phyloP scores from a whole-genome alignment of 2,797 vertebrate species.

The Simalia tracyae region DNA sequence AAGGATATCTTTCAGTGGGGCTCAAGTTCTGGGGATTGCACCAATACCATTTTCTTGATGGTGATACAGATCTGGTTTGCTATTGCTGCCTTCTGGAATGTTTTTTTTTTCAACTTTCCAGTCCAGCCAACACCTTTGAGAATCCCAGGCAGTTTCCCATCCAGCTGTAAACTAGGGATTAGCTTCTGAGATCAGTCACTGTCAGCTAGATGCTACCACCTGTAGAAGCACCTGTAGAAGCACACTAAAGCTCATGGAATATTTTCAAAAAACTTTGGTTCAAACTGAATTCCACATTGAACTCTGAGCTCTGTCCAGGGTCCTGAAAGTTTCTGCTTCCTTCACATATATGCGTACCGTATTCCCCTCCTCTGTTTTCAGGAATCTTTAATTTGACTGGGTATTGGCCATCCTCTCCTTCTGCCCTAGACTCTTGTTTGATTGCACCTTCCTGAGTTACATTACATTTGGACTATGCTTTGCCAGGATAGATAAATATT shows the following conservation, averaged over 20 bases:
- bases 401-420: background rate
- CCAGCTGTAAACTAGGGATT: background rate
- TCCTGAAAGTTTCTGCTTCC: background rate
- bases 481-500: background rate
- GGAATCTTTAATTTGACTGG: background rate
- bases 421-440: background rate
- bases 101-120: background rate
- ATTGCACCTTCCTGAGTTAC: background rate
- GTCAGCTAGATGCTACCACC: background rate
- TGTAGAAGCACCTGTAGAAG: no score
- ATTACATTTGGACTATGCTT: background rate
- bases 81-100: background rate
- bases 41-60: background rate
- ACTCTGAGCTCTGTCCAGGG: background rate
- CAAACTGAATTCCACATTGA: no score
- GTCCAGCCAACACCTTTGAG: background rate
- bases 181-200: background rate
- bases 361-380: background rate
- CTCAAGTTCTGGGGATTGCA: background rate
- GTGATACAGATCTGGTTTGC: background rate
- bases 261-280: background rate
- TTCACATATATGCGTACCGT: background rate
- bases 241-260: background rate
- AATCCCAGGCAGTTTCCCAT: background rate
- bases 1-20: background rate